These are phyloP conservation scores for Ganaspis sp. DNA, from an alignment of 1,140 invertebrate genomes.

Conservation along the genomic window DNA sequence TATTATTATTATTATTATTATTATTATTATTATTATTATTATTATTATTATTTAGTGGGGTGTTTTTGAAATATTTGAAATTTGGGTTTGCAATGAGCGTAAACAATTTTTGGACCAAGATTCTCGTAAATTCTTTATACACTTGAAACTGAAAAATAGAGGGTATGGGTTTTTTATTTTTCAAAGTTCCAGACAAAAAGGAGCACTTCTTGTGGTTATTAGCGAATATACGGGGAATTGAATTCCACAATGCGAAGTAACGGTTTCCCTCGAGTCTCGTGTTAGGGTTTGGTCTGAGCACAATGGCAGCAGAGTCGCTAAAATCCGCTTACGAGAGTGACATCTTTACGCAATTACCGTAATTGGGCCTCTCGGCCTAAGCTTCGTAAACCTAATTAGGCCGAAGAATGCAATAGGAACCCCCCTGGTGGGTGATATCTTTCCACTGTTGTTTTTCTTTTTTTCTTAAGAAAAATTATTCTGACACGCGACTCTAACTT, in stretches of 20 bases:
- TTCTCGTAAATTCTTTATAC: no score
- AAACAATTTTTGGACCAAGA: no score
- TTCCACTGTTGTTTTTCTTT: not conserved
- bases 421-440: not conserved
- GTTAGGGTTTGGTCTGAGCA: slow-evolving; percentile 62
- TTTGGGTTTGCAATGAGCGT: no score
- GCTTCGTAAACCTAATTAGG: slow-evolving; percentile 69
- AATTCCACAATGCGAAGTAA: slow-evolving; percentile 67
- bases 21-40: no score
- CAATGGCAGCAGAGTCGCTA: slow-evolving; percentile 68
- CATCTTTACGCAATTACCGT: slow-evolving; percentile 77
- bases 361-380: slow-evolving; percentile 69
- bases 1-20: no score
- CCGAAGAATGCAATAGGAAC: slow-evolving; percentile 63
- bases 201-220: slow-evolving; percentile 21
- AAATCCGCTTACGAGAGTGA: slow-evolving; percentile 74
- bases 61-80: no score
- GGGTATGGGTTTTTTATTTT: not conserved
- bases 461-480: not conserved
- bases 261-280: slow-evolving; percentile 56
- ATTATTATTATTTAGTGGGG: no score
- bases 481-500: not conserved
- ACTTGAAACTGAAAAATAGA: not conserved
- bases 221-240: slow-evolving; percentile 37
- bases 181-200: not conserved